A percentile compares a stretch with the other conserved stretches of the same genome.
phyloP scores from a whole-genome alignment of 2,888 invertebrate species.

The Camponotus fellah region DNA sequence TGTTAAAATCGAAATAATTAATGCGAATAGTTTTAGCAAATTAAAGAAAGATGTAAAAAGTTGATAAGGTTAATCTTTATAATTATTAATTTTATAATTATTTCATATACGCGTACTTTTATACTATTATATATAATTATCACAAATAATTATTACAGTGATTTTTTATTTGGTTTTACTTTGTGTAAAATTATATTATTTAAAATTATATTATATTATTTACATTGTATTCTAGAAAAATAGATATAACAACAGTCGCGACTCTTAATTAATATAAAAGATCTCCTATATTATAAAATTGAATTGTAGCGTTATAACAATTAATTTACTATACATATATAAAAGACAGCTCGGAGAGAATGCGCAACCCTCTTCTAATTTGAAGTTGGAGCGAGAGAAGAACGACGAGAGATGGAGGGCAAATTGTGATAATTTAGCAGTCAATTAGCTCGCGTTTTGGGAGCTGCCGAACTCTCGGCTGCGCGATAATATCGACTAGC shows the following conservation, averaged over 20 bases:
- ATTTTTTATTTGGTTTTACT: not conserved
- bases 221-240: not conserved
- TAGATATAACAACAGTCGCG: not conserved
- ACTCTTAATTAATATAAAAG: constrained; percentile 5
- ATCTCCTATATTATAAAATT: not conserved
- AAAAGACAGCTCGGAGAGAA: not conserved
- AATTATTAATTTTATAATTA: not conserved
- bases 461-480: constrained; percentile 75
- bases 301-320: not conserved
- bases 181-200: not conserved
- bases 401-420: constrained; percentile 14
- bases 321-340: constrained; percentile 10
- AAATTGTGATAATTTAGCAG: constrained; percentile 83
- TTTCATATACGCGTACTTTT: not conserved
- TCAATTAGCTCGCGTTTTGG: constrained; percentile 83
- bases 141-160: not conserved
- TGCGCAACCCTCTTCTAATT: constrained; percentile 7
- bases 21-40: not conserved
- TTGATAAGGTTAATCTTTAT: constrained; percentile 1
- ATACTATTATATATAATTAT: not conserved
- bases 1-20: not conserved
- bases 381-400: not conserved
- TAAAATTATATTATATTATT: no score
- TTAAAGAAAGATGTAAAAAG: not conserved
- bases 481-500: constrained; percentile 82